Conservation (phyloP, 23 tunicate genomes). For the Oikopleura dioica region DNA sequence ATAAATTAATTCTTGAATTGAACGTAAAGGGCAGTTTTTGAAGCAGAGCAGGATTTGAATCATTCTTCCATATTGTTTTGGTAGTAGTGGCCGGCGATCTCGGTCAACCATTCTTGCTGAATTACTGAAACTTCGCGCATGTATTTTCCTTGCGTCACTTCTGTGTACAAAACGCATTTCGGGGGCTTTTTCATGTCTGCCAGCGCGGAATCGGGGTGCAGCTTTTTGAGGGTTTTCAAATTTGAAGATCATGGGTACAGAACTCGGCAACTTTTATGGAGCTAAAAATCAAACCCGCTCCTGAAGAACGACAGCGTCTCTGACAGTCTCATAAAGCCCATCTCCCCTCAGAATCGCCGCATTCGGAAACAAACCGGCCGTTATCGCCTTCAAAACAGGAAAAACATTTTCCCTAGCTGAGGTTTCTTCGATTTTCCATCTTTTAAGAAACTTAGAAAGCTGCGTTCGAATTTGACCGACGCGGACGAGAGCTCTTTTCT, state of each 20-base stretch:
- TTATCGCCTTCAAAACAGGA: slow-evolving; percentile 32
- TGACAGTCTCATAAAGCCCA: slow-evolving; percentile 35
- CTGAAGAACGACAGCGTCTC: slow-evolving; percentile 16
- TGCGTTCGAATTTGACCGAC: slow-evolving; percentile 34
- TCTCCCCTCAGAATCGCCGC: slow-evolving; percentile 45
- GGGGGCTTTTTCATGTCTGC: slow-evolving; percentile 25
- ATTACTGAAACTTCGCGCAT: slow-evolving; percentile 43
- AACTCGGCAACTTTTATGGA: no score
- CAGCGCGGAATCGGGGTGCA: slow-evolving; percentile 59
- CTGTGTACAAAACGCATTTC: slow-evolving; percentile 38
- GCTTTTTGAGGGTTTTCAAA: no score
- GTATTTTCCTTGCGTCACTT: slow-evolving; percentile 27
- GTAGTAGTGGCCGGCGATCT: slow-evolving; percentile 66
- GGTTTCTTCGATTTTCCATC: slow-evolving; percentile 22
- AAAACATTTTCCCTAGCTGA: slow-evolving; percentile 26
- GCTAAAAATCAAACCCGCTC: no score
- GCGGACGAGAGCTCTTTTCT: slow-evolving; percentile 25
- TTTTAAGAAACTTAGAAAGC: slow-evolving; percentile 24
- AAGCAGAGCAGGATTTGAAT: no score
- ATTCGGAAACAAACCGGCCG: slow-evolving; percentile 50
- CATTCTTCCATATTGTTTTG: slow-evolving; percentile 17
- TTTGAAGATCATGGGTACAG: no score
- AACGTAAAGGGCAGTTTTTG: no score
- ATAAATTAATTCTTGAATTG: no score
- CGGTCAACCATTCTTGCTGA: slow-evolving; percentile 56